Percentiles rank a stretch among this genome's conserved stretches.
Evolutionary conservation across 2,888 invertebrate genomes (phyloP).

Genomic region (Balanococcus diminutus): DNA sequence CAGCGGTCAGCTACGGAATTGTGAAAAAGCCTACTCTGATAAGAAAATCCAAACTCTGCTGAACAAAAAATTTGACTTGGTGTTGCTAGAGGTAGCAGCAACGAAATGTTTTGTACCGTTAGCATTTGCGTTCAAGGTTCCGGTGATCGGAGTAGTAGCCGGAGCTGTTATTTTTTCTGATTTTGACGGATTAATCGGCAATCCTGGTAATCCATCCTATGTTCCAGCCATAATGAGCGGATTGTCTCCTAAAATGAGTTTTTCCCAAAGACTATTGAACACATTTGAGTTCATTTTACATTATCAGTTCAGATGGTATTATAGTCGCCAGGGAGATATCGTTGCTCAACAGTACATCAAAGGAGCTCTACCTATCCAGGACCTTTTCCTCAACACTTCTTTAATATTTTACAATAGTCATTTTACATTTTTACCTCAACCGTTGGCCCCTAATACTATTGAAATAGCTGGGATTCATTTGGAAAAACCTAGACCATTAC

Average conservation of each 20-base stretch:
- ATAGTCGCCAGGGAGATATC: background rate
- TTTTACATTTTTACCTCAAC: constrained; percentile 16
- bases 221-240: constrained; percentile 25
- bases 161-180: background rate
- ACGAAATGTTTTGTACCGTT: constrained; percentile 23
- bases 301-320: background rate
- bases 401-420: constrained; percentile 32
- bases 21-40: background rate
- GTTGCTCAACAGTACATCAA: background rate
- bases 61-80: background rate
- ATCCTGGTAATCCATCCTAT: constrained; percentile 28
- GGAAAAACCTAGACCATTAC: background rate
- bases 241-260: background rate
- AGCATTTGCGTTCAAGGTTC: background rate
- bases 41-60: background rate
- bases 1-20: background rate
- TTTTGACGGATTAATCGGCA: constrained; percentile 21
- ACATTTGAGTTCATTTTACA: background rate
- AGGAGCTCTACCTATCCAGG: background rate
- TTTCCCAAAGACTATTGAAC: background rate
- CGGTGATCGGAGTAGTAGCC: background rate
- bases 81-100: background rate
- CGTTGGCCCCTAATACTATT: constrained; percentile 8
- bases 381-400: background rate
- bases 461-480: constrained; percentile 20